phyloP scores from a whole-genome alignment of 2,888 invertebrate genomes.

The Cheilosia soror region DNA sequence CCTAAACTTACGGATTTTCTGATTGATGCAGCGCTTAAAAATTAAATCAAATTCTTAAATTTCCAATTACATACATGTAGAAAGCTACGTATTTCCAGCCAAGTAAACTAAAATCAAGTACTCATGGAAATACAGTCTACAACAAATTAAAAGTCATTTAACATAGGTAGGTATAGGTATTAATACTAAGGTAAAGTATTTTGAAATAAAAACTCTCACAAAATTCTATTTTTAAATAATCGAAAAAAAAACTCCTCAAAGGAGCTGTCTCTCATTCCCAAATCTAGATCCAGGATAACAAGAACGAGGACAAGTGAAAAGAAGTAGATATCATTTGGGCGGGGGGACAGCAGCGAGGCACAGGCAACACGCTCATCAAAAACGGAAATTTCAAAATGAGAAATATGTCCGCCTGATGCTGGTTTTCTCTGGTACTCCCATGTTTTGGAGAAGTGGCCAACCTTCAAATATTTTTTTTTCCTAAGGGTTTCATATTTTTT shows the following conservation, averaged over 20 bases:
- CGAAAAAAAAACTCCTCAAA: constrained; percentile 5
- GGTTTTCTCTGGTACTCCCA: constrained; percentile 35
- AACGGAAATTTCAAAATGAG: constrained; percentile 72
- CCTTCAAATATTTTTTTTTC: constrained; percentile 41
- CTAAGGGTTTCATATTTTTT: constrained; percentile 53
- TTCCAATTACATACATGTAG: no score
- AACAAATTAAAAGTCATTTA: no score
- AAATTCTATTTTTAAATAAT: constrained; percentile 49
- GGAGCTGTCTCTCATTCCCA: constrained; percentile 15
- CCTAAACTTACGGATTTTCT: no score
- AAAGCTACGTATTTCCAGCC: no score
- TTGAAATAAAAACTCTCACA: not conserved
- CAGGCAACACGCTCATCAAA: constrained; percentile 65
- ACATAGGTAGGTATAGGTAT: no score
- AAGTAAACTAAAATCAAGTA: no score
- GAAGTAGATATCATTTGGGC: constrained; percentile 26
- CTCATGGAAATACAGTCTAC: no score
- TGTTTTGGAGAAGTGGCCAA: constrained; percentile 27
- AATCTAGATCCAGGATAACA: constrained; percentile 51
- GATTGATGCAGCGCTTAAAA: no score
- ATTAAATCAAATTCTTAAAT: no score
- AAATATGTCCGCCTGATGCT: constrained; percentile 74
- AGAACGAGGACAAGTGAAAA: constrained; percentile 30
- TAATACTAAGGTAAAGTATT: not conserved
- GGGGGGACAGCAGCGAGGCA: constrained; percentile 7